These are phyloP conservation scores for Chloroceryle inda DNA, from an alignment of 2,797 vertebrate species.

Conservation along the genomic window DNA sequence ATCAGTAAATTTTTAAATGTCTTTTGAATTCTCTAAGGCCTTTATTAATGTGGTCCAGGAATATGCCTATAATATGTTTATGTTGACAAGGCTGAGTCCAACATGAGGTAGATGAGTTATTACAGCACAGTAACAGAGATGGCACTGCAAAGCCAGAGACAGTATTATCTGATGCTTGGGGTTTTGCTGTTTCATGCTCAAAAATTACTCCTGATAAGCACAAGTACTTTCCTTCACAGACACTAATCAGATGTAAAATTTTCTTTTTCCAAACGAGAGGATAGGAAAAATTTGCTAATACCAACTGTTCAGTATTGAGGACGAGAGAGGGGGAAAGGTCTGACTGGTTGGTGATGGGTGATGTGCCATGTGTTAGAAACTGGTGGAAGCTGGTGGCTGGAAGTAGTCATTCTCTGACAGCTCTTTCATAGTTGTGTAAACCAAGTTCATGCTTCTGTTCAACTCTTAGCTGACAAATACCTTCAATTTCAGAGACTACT, in stretches of 20 bases:
- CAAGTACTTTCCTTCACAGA: not conserved
- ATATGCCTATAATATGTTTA: not conserved
- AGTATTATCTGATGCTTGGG: not conserved
- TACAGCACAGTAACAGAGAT: accelerated
- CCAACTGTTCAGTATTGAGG: not conserved
- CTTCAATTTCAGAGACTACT: not conserved
- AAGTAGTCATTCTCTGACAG: not conserved
- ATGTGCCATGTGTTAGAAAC: not conserved
- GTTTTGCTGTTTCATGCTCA: not conserved
- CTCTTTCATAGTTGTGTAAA: not conserved
- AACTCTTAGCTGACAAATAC: not conserved
- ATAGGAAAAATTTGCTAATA: not conserved
- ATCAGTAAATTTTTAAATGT: not conserved
- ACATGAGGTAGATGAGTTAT: not conserved
- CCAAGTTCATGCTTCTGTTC: not conserved
- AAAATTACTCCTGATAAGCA: not conserved
- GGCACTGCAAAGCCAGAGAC: not conserved
- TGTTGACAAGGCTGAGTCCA: not conserved
- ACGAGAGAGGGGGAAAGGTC: not conserved
- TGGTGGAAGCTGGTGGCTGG: not conserved
- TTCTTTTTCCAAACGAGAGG: not conserved
- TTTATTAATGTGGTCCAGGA: not conserved
- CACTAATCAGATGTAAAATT: not conserved
- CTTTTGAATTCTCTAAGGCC: not conserved
- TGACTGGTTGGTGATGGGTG: not conserved